phyloP scores from a whole-genome alignment of 2,888 invertebrate genomes.

The Venusia cambrica region DNA sequence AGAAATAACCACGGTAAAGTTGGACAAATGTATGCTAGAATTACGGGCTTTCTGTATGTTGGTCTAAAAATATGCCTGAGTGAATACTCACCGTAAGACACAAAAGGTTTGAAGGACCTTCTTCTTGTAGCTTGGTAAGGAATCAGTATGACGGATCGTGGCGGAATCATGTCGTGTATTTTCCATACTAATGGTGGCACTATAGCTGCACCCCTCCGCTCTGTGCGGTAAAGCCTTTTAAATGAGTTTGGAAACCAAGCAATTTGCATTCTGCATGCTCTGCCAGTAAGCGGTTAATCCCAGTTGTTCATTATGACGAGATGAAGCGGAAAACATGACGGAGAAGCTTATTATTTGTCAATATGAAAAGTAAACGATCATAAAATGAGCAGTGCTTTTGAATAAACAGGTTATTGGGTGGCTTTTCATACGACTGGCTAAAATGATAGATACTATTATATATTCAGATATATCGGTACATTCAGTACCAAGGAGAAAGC shows the following conservation, averaged over 20 bases:
- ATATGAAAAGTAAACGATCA: constrained; percentile 4
- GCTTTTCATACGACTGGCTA: neutral
- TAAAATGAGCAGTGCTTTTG: neutral
- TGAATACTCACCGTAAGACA: too few species aligned
- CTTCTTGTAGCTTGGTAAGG: too few species aligned
- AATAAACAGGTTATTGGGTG: neutral
- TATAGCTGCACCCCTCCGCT: neutral
- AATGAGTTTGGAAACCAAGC: constrained; percentile 19
- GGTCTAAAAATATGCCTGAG: too few species aligned
- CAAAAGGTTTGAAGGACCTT: too few species aligned
- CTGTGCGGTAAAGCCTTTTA: constrained; percentile 15
- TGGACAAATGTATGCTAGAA: too few species aligned
- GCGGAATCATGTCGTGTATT: neutral
- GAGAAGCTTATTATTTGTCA: constrained; percentile 11
- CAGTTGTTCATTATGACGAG: constrained; percentile 15
- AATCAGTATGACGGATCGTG: too few species aligned
- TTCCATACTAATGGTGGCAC: neutral
- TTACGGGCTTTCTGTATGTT: too few species aligned
- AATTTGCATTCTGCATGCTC: constrained; percentile 17
- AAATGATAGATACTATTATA: too few species aligned
- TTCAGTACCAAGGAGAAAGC: too few species aligned
- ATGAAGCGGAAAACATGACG: constrained; percentile 11
- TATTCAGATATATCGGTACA: too few species aligned
- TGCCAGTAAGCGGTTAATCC: constrained; percentile 13
- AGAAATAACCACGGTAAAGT: too few species aligned